Conservation (phyloP, 2,797 vertebrate genomes). For the Lerista edwardsae region DNA sequence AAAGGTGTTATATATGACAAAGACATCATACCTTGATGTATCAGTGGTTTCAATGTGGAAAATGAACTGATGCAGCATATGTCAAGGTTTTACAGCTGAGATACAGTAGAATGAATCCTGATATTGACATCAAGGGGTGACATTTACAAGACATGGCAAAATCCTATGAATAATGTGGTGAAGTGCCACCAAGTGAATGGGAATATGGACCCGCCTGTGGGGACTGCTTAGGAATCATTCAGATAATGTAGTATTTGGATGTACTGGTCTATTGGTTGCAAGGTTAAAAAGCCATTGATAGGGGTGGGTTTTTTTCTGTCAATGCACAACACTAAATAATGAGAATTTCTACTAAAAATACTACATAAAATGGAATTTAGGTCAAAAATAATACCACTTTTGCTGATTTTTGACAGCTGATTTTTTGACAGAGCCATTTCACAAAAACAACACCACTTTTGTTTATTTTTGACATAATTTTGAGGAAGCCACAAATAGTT, state of each 20-base stretch:
- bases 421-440: no score
- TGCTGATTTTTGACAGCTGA: no score
- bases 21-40: neutral
- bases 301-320: no score
- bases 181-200: neutral
- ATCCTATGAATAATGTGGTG: neutral
- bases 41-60: neutral
- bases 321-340: no score
- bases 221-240: neutral
- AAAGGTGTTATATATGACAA: neutral
- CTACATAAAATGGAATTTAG: no score
- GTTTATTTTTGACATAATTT: no score
- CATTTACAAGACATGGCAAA: neutral
- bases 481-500: no score
- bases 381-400: no score
- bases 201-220: neutral
- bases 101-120: neutral
- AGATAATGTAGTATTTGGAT: neutral
- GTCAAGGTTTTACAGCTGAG: neutral
- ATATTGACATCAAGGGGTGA: neutral
- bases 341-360: no score
- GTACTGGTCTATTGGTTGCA: neutral
- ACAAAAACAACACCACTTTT: no score
- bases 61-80: neutral
- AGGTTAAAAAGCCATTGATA: neutral